Evolutionary conservation across 2,113 vertebrate species (phyloP), one percentile per base, ranked within the genome.

Genomic region (Halcyon senegalensis): DNA sequence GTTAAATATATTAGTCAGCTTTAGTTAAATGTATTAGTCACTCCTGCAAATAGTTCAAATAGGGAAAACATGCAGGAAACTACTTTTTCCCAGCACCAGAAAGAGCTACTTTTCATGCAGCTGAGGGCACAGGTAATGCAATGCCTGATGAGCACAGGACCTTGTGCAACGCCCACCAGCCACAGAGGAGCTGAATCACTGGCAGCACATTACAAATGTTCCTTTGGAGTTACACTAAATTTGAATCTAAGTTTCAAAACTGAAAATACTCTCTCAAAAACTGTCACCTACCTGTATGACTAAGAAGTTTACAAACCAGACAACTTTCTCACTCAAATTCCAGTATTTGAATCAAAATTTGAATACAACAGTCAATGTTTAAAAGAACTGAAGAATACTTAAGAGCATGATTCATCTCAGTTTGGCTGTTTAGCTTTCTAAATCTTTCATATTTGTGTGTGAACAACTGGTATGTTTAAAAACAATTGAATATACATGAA

Each of bases 41-140:
- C 3, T 63, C 9, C 7, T 63, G 37, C 46, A 46, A 46, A 14
- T 3, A 46, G 15, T 53, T 87, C 44, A 88, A 60, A 62, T 5
- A 59, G 16, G 27, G 16, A 56, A 75, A 85, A 75, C 2, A 59
- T 11, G 24, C 16, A 84, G 25, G 48, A 75, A 64, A 50, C 39
- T 81, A 50, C 39, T 81, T 72, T 76, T 48, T 39, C 27, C 27
- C 19, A 56, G 20, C 31, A 44, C 7, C 18, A 55, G 48, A 79
- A 68, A 83, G 25, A 44, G 37, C 11, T 16, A 17, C 3, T 53
- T 91, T 74, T 58, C 35, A 13, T 11, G 23, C 8, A 46, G 3
- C 0, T 50, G 18, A 55, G 24, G 15, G n/a, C 19, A 44, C 0
- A 1, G 62, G 30, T 41, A 84, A 5, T 3, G 3, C 16, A 50